A percentile compares a stretch with the other conserved stretches of the same genome.
These are phyloP conservation scores for Autographa pulchrina DNA, from an alignment of 2,888 invertebrate genomes.

Conservation along the genomic window DNA sequence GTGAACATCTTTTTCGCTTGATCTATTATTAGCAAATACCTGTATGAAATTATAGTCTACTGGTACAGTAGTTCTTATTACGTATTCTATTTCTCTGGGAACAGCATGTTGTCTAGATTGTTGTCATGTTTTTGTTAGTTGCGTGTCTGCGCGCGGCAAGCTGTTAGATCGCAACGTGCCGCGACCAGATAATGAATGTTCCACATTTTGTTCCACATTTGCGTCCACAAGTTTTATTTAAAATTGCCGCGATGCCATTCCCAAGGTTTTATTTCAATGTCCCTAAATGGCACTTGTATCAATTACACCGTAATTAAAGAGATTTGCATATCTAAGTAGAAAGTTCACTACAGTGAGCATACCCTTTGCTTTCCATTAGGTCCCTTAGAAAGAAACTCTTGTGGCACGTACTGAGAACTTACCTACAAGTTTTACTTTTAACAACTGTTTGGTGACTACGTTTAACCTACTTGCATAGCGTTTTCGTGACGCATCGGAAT, in stretches of 20 bases:
- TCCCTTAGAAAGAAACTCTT: constrained; percentile 66
- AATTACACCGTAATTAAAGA: constrained; percentile 56
- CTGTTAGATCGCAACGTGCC: constrained; percentile 64
- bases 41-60: constrained; percentile 46
- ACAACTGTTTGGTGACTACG: constrained; percentile 72
- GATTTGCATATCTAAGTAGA: constrained; percentile 59
- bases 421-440: constrained; percentile 71
- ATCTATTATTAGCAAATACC: constrained; percentile 40
- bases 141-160: constrained; percentile 64
- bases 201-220: constrained; percentile 55
- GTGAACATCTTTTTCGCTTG: constrained; percentile 20
- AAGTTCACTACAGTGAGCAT: constrained; percentile 43
- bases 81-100: constrained; percentile 67
- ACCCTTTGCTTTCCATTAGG: constrained; percentile 74
- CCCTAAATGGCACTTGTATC: constrained; percentile 36
- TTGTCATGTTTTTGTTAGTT: constrained; percentile 69
- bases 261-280: constrained; percentile 37
- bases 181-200: constrained; percentile 59
- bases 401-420: constrained; percentile 69
- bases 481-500: constrained; percentile 80
- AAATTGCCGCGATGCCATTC: constrained; percentile 25
- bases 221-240: constrained; percentile 52
- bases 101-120: constrained; percentile 65
- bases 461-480: constrained; percentile 78
- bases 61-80: constrained; percentile 59